These are phyloP conservation scores for Amblyjoppa fuscipennis DNA, from an alignment of 2,888 invertebrate genomes.

Conservation along the genomic window DNA sequence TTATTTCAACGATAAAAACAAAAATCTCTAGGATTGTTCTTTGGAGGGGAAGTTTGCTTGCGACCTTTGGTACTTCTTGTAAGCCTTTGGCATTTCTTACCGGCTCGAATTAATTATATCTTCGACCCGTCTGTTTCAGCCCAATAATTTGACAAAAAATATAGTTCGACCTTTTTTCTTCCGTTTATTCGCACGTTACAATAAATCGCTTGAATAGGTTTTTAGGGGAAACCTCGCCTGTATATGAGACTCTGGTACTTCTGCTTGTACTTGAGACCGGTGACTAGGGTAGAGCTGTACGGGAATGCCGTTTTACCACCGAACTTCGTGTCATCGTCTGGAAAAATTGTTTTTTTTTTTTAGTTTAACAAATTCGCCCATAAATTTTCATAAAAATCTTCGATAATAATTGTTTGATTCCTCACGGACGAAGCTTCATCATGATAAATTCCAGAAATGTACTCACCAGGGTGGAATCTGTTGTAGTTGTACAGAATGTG, in stretches of 20 bases:
- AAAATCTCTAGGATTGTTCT: too few species aligned
- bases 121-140: too few species aligned
- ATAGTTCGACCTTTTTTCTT: too few species aligned
- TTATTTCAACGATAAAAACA: too few species aligned
- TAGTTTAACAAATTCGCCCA: not conserved
- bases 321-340: conserved; percentile 90
- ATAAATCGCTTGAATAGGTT: too few species aligned
- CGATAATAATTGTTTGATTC: too few species aligned
- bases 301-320: conserved; percentile 94
- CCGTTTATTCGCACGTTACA: too few species aligned
- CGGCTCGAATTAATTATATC: too few species aligned
- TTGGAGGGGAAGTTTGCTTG: too few species aligned
- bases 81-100: conserved; percentile 77
- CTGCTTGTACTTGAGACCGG: conserved; percentile 92
- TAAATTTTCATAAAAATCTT: not conserved
- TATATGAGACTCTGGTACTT: conserved; percentile 85
- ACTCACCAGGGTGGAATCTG: conserved; percentile 92
- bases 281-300: conserved; percentile 93
- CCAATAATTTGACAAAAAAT: too few species aligned
- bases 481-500: conserved; percentile 93
- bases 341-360: conserved; percentile 53
- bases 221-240: too few species aligned
- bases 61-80: too few species aligned
- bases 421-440: not conserved
- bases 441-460: conserved; percentile 15